These are phyloP conservation scores for Urocolius indicus DNA, from an alignment of 2,113 vertebrate genomes.

Conservation along the genomic window DNA sequence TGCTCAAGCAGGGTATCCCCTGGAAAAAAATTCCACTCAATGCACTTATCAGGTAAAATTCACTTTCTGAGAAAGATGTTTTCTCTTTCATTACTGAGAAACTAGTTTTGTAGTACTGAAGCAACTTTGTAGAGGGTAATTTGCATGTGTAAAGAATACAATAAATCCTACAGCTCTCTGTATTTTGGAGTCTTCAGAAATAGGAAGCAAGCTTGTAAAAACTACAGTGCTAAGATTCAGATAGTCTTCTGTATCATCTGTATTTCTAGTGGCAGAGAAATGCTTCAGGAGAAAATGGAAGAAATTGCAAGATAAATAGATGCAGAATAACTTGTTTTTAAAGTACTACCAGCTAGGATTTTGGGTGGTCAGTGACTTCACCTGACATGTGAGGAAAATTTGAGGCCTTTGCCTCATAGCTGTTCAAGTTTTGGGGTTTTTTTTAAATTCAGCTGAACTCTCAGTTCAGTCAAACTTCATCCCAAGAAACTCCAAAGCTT, in stretches of 20 bases:
- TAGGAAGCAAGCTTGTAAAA: not conserved
- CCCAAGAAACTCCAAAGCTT: not conserved
- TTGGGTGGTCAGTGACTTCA: not conserved
- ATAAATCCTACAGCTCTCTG: not conserved
- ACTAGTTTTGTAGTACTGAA: not conserved
- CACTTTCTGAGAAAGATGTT: not conserved
- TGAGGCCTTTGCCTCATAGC: not conserved
- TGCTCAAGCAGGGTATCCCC: constrained; percentile 93
- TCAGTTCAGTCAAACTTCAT: not conserved
- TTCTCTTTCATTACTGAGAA: not conserved
- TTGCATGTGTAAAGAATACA: not conserved
- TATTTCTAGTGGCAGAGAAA: not conserved
- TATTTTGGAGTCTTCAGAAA: not conserved
- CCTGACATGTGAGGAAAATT: not conserved
- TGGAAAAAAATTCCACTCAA: constrained; percentile 96
- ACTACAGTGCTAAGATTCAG: not conserved
- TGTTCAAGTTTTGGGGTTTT: not conserved
- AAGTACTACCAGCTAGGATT: not conserved
- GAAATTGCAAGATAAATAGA: not conserved
- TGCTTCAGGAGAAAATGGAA: not conserved
- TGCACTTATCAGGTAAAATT: constrained; percentile 90
- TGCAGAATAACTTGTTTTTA: not conserved
- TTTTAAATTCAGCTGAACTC: not conserved
- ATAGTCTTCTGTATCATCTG: not conserved
- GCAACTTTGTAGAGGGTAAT: not conserved